Evolutionary conservation across 2,113 vertebrate genomes (phyloP).

Genomic region (Casuarius casuarius): DNA sequence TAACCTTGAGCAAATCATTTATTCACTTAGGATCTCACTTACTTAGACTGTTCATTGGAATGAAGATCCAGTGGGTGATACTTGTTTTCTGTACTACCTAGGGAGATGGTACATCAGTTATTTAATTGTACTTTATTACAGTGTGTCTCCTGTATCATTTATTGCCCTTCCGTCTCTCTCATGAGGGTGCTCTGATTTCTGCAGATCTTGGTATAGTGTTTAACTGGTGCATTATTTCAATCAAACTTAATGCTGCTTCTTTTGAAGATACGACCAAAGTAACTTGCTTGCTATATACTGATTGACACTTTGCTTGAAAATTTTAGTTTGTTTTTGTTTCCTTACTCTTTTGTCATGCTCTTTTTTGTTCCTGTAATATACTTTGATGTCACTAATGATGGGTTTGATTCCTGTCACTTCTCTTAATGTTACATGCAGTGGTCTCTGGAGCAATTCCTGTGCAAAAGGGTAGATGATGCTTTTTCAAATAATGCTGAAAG

Average conservation of each 20-base stretch:
- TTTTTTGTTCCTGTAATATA: neutral
- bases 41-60: neutral
- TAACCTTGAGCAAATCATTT: neutral
- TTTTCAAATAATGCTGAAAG: neutral
- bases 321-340: neutral
- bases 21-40: neutral
- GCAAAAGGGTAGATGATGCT: neutral
- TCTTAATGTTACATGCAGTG: rapidly evolving
- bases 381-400: neutral
- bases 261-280: neutral
- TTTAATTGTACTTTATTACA: neutral
- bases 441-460: neutral
- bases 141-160: neutral
- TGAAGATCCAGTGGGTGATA: neutral
- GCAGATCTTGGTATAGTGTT: neutral
- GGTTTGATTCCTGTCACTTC: neutral
- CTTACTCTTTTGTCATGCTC: neutral
- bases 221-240: rapidly evolving
- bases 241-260: neutral
- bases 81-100: neutral
- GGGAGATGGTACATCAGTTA: neutral
- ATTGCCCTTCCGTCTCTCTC: neutral
- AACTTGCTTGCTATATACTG: neutral
- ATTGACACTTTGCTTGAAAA: neutral
- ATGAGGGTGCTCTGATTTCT: neutral